phyloP scores from a whole-genome alignment of 2,113 vertebrate species.

The Nansenia antarctica region DNA sequence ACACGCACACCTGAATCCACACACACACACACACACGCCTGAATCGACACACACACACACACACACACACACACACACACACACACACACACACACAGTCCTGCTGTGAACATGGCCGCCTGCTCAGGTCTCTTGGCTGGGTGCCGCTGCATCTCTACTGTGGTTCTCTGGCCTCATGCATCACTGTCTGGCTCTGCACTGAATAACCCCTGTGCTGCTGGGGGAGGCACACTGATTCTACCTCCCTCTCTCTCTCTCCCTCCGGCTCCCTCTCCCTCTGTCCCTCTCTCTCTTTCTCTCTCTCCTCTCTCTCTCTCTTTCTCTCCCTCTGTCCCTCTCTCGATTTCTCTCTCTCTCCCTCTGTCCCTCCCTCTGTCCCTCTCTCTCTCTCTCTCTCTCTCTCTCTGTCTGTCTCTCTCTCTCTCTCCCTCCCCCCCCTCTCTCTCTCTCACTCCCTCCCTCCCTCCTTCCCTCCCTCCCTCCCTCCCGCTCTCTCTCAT shows the following conservation, averaged over 20 bases:
- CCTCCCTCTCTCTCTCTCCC: neutral
- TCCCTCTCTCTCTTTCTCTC: neutral
- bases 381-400: conserved; percentile 31
- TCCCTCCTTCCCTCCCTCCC: conserved; percentile 21
- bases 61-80: too few relatives aligned
- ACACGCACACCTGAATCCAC: too few relatives aligned
- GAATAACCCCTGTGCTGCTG: conserved; percentile 47
- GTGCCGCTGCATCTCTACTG: conserved; percentile 10
- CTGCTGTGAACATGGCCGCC: neutral
- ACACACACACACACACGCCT: too few relatives aligned
- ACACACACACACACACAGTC: neutral
- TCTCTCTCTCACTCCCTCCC: neutral
- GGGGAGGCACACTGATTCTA: conserved; percentile 46
- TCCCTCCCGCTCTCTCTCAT: conserved; percentile 22
- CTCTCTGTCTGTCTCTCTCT: conserved; percentile 22
- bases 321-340: conserved; percentile 27
- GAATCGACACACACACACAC: too few relatives aligned
- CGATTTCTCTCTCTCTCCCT: too few relatives aligned
- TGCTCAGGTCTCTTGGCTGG: neutral
- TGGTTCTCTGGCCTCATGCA: conserved; percentile 43
- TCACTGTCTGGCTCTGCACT: conserved; percentile 59
- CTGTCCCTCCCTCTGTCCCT: neutral
- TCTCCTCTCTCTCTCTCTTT: conserved; percentile 28
- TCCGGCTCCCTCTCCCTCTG: neutral
- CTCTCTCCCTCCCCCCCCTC: too few relatives aligned